Conservation (phyloP, 2,888 invertebrate species). For the Megamerina dolium region DNA sequence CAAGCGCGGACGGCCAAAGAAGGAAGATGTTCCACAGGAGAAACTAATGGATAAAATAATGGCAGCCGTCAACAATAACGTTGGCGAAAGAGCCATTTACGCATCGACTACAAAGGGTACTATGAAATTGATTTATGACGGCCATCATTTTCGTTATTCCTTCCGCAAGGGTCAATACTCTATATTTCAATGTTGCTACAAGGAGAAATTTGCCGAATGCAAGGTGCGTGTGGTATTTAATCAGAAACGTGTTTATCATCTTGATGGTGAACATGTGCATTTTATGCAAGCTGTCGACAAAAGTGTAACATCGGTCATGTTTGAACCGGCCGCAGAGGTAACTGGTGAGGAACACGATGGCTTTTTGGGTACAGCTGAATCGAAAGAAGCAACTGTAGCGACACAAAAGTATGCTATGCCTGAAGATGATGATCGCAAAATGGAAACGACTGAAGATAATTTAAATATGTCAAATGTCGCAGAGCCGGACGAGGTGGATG, state of each 20-base stretch:
- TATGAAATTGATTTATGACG: slow-evolving; percentile 44
- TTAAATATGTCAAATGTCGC: slow-evolving; percentile 12
- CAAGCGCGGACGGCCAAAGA: slow-evolving; percentile 34
- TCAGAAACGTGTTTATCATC: slow-evolving; percentile 39
- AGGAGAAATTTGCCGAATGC: slow-evolving; percentile 43
- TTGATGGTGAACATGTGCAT: slow-evolving; percentile 43
- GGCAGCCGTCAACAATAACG: slow-evolving; percentile 27
- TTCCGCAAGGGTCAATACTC: slow-evolving; percentile 42
- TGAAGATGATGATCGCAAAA: slow-evolving; percentile 5
- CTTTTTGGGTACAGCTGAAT: too few species aligned
- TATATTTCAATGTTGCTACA: slow-evolving; percentile 45
- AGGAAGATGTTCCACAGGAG: slow-evolving; percentile 25
- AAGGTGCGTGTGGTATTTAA: slow-evolving; percentile 41
- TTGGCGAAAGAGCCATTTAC: slow-evolving; percentile 33
- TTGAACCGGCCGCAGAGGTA: slow-evolving; percentile 29
- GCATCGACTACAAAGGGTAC: slow-evolving; percentile 46
- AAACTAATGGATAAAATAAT: slow-evolving; percentile 32
- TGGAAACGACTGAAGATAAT: slow-evolving; percentile 1
- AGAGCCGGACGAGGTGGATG: slow-evolving; percentile 16
- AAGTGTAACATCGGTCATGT: slow-evolving; percentile 40
- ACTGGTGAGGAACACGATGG: slow-evolving; percentile 16
- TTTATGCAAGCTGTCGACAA: slow-evolving; percentile 44
- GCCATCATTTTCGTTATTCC: slow-evolving; percentile 43
- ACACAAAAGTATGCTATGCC: slow-evolving; percentile 13
- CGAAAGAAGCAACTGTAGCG: slow-evolving; percentile 2